phyloP scores from a whole-genome alignment of 1,140 invertebrate species.

The Temnothorax nylanderi region DNA sequence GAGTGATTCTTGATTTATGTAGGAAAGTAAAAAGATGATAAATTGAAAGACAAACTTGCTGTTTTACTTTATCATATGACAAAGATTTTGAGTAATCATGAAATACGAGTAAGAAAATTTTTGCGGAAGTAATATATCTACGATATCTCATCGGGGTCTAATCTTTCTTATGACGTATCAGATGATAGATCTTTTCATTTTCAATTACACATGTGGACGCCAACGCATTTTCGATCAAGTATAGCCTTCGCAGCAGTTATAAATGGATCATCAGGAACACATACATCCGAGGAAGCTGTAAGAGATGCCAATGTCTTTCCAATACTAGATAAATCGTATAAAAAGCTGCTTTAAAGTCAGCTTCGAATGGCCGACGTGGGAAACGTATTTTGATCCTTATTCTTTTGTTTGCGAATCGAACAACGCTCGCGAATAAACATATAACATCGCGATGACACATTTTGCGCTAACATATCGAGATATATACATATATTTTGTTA shows the following conservation, averaged over 20 bases:
- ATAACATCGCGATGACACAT: constrained; percentile 5
- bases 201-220: constrained; percentile 24
- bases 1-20: background rate
- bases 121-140: background rate
- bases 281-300: constrained; percentile 7
- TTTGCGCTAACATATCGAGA: background rate
- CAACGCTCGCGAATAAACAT: background rate
- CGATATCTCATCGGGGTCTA: background rate
- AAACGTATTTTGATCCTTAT: constrained; percentile 8
- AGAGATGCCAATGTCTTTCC: constrained; percentile 44
- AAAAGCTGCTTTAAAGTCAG: constrained; percentile 22
- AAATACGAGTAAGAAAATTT: background rate
- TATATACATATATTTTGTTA: background rate
- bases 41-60: background rate
- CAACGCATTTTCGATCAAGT: background rate
- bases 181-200: constrained; percentile 50
- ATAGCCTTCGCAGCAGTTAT: background rate
- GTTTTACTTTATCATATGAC: background rate
- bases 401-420: background rate
- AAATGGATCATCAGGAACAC: constrained; percentile 29
- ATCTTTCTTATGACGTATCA: constrained; percentile 30
- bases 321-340: constrained; percentile 37
- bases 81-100: background rate
- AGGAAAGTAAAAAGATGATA: background rate
- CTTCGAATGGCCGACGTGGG: background rate